phyloP scores from a whole-genome alignment of 1,140 invertebrate genomes.

The Drosophila nannoptera region DNA sequence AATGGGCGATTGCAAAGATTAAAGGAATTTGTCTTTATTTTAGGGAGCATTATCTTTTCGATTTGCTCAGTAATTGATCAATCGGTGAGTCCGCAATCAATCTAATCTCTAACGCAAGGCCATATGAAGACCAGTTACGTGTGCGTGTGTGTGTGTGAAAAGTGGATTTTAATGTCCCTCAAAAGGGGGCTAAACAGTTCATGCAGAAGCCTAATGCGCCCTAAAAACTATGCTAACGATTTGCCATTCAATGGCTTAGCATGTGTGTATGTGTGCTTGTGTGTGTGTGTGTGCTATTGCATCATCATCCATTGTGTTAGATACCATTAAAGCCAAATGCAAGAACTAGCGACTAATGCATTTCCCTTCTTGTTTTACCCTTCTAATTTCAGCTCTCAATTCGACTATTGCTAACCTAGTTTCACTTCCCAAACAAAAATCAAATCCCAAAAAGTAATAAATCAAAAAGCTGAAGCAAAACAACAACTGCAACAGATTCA shows the following conservation, averaged over 20 bases:
- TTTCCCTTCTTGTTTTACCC: slow-evolving; percentile 4
- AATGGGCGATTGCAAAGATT: too few relatives aligned
- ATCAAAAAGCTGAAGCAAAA: not conserved
- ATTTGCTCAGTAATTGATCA: too few relatives aligned
- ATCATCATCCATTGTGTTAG: slow-evolving; percentile 34
- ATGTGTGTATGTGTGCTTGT: slow-evolving; percentile 1
- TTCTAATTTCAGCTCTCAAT: slow-evolving; percentile 51
- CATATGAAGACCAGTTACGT: too few relatives aligned
- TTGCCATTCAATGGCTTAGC: slow-evolving; percentile 27
- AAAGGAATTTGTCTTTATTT: too few relatives aligned
- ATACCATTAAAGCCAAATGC: slow-evolving; percentile 34
- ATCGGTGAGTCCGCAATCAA: too few relatives aligned
- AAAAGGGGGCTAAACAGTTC: not conserved
- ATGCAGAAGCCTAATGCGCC: slow-evolving; percentile 1
- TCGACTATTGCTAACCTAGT: slow-evolving; percentile 70
- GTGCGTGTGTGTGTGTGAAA: not conserved
- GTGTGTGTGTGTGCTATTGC: slow-evolving; percentile 34
- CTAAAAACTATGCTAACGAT: slow-evolving; percentile 39
- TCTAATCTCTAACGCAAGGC: too few relatives aligned
- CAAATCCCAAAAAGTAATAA: slow-evolving; percentile 7
- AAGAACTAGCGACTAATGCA: slow-evolving; percentile 39
- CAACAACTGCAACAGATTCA: slow-evolving; percentile 7
- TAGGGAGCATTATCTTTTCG: too few relatives aligned
- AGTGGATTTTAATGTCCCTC: slow-evolving; percentile 1
- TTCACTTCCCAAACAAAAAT: slow-evolving; percentile 60